Evolutionary conservation across 2,113 vertebrate genomes (phyloP), one percentile per base, ranked within the genome.

Genomic region (Prunella himalayana): DNA sequence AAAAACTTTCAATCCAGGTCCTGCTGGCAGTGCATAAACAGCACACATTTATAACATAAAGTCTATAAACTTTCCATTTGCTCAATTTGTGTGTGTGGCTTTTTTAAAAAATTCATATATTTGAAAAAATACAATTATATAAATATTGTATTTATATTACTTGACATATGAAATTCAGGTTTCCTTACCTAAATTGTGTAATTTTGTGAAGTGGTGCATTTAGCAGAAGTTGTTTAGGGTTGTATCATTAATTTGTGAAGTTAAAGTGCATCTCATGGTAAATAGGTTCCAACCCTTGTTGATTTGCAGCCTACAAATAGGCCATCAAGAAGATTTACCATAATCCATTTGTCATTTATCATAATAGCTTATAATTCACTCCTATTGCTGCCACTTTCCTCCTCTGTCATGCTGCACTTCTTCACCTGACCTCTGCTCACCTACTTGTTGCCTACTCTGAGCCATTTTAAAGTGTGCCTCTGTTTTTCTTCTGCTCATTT

Each of bases 171-270:
- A 95, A 93, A 88, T 88, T 84, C 8, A 23, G 37, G 45, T 84
- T 97, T 94, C 79, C 42, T 95, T 93, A 68, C 57, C 23, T 80
- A 92, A 97, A 91, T 65, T 65, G 92, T 63, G 92, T 90, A 90
- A 96, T 97, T 97, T 97, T 61, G 73, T 79, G 90, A 97, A 97
- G 63, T 96, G 95, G 83, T 82, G 75, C 88, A 88, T 96, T 97
- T 97, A 97, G 81, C 81, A 90, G 84, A 90, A 82, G 65, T 91
- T 96, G 88, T 91, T 97, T 95, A 92, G 93, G n/a, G 88, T 90
- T 94, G 70, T 94, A 73, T 37, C 84, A 59, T 94, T 97, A 97
- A 96, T 97, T 96, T 47, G 18, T 63, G 82, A 88, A 93, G 83
- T 80, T 93, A 85, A 91, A 92, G 78, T 19, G 0, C 83, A 81